These are phyloP conservation scores for Oreochromis aureus DNA, from an alignment of 2,113 vertebrate species.

Conservation along the genomic window DNA sequence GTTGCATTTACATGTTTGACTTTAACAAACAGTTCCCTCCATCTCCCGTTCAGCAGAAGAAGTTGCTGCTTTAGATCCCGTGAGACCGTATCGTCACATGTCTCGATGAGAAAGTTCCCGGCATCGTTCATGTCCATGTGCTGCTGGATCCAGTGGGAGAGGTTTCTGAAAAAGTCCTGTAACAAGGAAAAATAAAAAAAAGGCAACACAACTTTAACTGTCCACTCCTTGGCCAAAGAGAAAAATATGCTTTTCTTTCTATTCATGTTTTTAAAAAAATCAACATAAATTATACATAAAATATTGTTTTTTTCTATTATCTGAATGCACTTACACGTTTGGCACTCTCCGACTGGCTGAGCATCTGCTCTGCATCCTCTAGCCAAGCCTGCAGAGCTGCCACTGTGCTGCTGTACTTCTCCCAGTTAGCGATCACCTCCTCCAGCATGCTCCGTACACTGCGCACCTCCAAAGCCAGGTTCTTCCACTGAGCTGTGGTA, in stretches of 20 bases:
- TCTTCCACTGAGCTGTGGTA: constrained; percentile 89
- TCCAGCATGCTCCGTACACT: constrained; percentile 97
- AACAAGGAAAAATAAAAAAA: constrained; percentile 47
- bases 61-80: constrained; percentile 95
- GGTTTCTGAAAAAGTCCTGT: constrained; percentile 77
- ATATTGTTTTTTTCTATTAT: background rate
- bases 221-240: background rate
- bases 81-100: constrained; percentile 92
- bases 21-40: constrained; percentile 83
- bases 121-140: constrained; percentile 97
- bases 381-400: constrained; percentile 93
- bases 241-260: background rate
- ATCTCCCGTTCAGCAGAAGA: constrained; percentile 80
- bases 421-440: constrained; percentile 95
- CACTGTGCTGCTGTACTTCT: constrained; percentile 88
- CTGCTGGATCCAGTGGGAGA: constrained; percentile 87
- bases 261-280: background rate
- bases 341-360: constrained; percentile 84
- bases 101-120: constrained; percentile 97
- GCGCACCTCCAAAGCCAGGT: constrained; percentile 90
- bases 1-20: constrained; percentile 85
- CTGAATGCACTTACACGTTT: constrained; percentile 80
- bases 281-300: background rate
- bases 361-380: constrained; percentile 94
- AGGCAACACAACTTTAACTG: fast-evolving